These are phyloP conservation scores for Tretioscincus oriximinensis DNA, from an alignment of 2,113 vertebrate genomes.

Conservation along the genomic window DNA sequence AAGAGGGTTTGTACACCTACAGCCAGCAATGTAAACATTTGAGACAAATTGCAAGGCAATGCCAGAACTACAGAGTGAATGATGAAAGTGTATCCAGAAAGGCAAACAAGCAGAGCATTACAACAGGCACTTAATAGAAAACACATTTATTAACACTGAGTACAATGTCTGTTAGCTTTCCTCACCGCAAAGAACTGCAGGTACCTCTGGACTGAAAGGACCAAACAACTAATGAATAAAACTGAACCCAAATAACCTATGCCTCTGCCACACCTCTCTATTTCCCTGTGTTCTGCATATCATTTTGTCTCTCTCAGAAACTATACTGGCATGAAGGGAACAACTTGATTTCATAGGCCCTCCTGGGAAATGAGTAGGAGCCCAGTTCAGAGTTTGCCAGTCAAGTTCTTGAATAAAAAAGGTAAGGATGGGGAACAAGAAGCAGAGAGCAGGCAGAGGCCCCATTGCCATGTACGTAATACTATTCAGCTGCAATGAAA, in stretches of 20 bases:
- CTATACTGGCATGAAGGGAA: slow-evolving; percentile 62
- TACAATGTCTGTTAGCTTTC: slow-evolving; percentile 59
- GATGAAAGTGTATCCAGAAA: slow-evolving; percentile 69
- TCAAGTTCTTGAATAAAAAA: slow-evolving; percentile 71
- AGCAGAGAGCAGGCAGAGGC: slow-evolving; percentile 70
- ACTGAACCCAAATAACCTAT: neutral
- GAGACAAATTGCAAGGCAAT: slow-evolving; percentile 69
- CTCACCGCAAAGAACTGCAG: slow-evolving; percentile 51
- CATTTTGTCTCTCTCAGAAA: slow-evolving; percentile 49
- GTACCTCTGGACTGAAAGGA: slow-evolving; percentile 60
- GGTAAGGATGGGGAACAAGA: slow-evolving; percentile 64
- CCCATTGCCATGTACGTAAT: slow-evolving; percentile 64
- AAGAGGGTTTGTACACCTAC: slow-evolving; percentile 64
- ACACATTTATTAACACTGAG: slow-evolving; percentile 70
- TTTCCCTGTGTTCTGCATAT: slow-evolving; percentile 8
- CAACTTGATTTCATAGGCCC: slow-evolving; percentile 65
- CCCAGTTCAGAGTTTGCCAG: slow-evolving; percentile 69
- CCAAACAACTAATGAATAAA: slow-evolving; percentile 57
- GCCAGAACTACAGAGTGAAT: slow-evolving; percentile 59
- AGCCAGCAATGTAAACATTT: slow-evolving; percentile 61
- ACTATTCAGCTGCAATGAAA: slow-evolving; percentile 67
- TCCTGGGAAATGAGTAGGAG: slow-evolving; percentile 64
- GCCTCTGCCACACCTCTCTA: neutral
- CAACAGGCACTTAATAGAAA: slow-evolving; percentile 67
- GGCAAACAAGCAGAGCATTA: slow-evolving; percentile 68